Conservation (phyloP, 2,797 vertebrate genomes). For the Poeciliopsis gracilis region DNA sequence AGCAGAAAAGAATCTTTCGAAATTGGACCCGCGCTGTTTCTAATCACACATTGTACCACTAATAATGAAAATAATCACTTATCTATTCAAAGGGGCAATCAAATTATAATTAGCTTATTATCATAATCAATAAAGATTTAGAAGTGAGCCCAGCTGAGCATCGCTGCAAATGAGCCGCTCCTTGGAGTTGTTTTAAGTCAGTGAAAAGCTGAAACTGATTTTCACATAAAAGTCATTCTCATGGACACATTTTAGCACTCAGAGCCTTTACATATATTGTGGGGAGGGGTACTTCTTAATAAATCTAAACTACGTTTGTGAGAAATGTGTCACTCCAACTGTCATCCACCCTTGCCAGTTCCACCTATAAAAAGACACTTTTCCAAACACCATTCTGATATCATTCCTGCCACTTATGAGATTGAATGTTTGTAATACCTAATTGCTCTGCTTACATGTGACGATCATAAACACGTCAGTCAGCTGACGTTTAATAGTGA, state of each 20-base stretch:
- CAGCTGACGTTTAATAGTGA: conserved; percentile 40
- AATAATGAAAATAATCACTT: conserved; percentile 13
- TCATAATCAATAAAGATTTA: conserved; percentile 46
- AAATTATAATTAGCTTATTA: conserved; percentile 37
- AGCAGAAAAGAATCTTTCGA: neutral
- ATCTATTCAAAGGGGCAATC: conserved; percentile 30
- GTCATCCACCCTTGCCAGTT: conserved; percentile 38
- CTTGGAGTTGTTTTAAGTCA: neutral
- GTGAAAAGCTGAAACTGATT: conserved; percentile 17
- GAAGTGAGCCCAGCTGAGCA: neutral
- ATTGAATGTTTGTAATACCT: conserved; percentile 57
- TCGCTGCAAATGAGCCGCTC: conserved; percentile 18
- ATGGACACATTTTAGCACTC: conserved; percentile 46
- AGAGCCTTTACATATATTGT: conserved; percentile 37
- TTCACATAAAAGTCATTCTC: conserved; percentile 49
- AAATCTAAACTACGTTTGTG: conserved; percentile 39
- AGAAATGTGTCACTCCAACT: conserved; percentile 40
- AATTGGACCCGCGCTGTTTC: conserved; percentile 23
- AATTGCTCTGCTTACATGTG: conserved; percentile 42
- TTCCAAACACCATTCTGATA: conserved; percentile 57
- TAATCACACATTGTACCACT: conserved; percentile 24
- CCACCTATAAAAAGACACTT: conserved; percentile 70
- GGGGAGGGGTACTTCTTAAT: conserved; percentile 45
- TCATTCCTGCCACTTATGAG: conserved; percentile 62
- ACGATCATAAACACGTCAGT: conserved; percentile 61